These are phyloP conservation scores for Cenopis cana DNA, from an alignment of 2,888 invertebrate species.

Conservation along the genomic window DNA sequence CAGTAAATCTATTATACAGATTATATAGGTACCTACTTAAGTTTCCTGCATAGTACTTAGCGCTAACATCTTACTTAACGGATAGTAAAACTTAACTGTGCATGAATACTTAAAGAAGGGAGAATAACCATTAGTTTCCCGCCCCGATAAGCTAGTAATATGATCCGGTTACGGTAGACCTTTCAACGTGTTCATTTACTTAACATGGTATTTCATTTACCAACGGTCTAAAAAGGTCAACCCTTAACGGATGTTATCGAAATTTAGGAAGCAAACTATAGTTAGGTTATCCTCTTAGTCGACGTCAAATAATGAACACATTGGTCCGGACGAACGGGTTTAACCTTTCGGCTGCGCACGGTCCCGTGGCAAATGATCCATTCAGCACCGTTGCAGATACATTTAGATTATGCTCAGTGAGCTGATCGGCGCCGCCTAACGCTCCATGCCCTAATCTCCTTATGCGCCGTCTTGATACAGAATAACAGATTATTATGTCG, in stretches of 20 bases:
- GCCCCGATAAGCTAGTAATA: background rate
- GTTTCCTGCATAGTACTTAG: slow-evolving; percentile 1
- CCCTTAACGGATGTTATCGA: background rate
- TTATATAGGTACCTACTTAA: background rate
- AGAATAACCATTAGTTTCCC: background rate
- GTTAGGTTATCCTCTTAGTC: background rate
- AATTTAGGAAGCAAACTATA: slow-evolving; percentile 6
- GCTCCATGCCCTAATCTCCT: slow-evolving; percentile 63
- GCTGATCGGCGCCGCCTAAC: slow-evolving; percentile 47
- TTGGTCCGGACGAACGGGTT: slow-evolving; percentile 31
- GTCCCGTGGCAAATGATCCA: slow-evolving; percentile 33
- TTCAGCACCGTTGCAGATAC: slow-evolving; percentile 38
- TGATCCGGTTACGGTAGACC: no score
- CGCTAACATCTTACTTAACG: background rate
- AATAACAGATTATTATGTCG: slow-evolving; percentile 66
- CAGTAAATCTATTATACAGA: slow-evolving; percentile 9
- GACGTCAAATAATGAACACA: slow-evolving; percentile 26
- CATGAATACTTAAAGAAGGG: background rate
- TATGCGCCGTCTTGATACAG: slow-evolving; percentile 61
- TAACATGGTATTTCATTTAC: background rate
- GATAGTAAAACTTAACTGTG: background rate
- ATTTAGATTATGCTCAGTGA: slow-evolving; percentile 39
- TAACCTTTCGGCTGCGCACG: slow-evolving; percentile 29
- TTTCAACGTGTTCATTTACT: background rate
- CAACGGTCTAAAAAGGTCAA: background rate